Conservation (phyloP, 2,113 vertebrate genomes). For the Eulacestoma nigropectus region DNA sequence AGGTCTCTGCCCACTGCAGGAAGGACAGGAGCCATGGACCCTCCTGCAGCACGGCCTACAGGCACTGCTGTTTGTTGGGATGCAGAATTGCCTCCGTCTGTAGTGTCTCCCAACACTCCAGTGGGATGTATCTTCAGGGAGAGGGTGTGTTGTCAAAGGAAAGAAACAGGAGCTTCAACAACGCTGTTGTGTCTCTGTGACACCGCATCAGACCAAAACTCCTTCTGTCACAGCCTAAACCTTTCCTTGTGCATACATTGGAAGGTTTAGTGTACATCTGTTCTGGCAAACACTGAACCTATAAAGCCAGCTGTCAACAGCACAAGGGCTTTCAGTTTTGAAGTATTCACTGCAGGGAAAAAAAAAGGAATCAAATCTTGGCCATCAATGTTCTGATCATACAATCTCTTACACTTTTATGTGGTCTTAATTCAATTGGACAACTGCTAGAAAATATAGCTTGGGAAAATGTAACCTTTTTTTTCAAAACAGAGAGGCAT, state of each 20-base stretch:
- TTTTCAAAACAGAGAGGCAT: not conserved
- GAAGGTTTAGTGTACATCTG: not conserved
- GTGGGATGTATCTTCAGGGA: not conserved
- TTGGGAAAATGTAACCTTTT: not conserved
- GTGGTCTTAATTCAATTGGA: not conserved
- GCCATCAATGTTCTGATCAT: not conserved
- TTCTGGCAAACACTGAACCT: not conserved
- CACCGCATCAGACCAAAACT: not conserved
- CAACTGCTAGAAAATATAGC: not conserved
- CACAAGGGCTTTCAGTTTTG: not conserved
- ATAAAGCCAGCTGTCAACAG: not conserved
- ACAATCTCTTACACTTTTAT: not conserved
- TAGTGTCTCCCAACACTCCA: not conserved
- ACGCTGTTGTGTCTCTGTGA: not conserved
- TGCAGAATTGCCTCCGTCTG: not conserved
- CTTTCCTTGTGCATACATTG: not conserved
- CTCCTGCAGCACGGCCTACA: not conserved
- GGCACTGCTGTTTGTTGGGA: rapidly evolving
- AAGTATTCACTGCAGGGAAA: not conserved
- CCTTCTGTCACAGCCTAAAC: not conserved
- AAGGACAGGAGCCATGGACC: not conserved
- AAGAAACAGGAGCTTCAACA: not conserved
- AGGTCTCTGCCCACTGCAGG: not conserved
- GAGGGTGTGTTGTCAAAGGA: not conserved
- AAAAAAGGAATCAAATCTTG: not conserved